Conservation (phyloP, 2,113 vertebrate species). For the Aleadryas rufinucha region DNA sequence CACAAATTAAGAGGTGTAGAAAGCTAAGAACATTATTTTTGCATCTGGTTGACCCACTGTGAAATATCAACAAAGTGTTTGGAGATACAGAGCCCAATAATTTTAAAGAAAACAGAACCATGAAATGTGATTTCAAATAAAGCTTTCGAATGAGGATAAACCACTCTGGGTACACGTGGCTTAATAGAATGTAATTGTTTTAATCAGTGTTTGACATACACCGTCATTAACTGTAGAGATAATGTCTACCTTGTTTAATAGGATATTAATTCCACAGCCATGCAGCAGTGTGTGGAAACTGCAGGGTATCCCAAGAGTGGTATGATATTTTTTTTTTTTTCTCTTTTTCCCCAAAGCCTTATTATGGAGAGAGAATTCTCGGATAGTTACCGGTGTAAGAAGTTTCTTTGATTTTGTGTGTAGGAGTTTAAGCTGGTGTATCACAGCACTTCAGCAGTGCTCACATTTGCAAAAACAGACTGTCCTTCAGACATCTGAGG, state of each 20-base stretch:
- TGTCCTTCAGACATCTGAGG: conserved; percentile 47
- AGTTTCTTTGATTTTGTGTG: not conserved
- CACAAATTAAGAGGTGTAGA: not conserved
- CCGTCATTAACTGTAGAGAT: not conserved
- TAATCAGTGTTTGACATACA: not conserved
- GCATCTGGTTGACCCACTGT: not conserved
- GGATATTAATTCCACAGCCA: not conserved
- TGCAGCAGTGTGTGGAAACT: not conserved
- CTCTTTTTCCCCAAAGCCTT: not conserved
- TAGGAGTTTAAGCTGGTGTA: not conserved
- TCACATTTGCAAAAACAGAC: conserved; percentile 6
- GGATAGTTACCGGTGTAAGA: not conserved
- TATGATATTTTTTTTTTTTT: not conserved
- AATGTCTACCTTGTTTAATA: not conserved
- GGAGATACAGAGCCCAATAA: not conserved
- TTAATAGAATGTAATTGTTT: conserved; percentile 36
- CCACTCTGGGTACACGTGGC: not conserved
- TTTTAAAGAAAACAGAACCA: not conserved
- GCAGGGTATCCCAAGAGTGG: not conserved
- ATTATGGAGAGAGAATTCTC: not conserved
- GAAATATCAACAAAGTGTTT: not conserved
- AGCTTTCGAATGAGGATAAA: not conserved
- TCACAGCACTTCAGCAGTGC: not conserved
- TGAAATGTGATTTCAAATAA: not conserved
- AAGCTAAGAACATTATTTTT: not conserved